Conservation (phyloP, 2,888 invertebrate genomes). For the Timema cristinae region DNA sequence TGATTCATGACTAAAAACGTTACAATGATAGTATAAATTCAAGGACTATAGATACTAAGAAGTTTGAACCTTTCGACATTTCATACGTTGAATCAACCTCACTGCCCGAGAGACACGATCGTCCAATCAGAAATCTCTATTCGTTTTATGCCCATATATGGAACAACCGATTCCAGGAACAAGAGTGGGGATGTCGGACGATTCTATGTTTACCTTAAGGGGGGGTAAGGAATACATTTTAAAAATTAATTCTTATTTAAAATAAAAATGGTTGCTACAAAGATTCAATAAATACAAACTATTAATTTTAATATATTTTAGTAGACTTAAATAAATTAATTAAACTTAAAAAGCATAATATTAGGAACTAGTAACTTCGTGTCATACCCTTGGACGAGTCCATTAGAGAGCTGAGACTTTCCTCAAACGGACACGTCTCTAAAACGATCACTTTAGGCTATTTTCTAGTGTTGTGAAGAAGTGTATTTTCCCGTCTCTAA, state of each 20-base stretch:
- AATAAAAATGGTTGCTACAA: neutral
- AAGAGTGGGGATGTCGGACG: slow-evolving; percentile 51
- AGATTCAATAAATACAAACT: neutral
- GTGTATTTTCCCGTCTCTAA: slow-evolving; percentile 14
- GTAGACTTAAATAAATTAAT: neutral
- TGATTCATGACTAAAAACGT: no score
- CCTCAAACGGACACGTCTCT: slow-evolving; percentile 30
- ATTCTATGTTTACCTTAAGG: slow-evolving; percentile 38
- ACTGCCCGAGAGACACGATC: no score
- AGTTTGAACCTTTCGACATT: no score
- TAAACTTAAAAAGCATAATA: neutral
- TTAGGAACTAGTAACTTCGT: neutral
- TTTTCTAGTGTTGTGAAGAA: slow-evolving; percentile 29
- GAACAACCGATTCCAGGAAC: slow-evolving; percentile 61
- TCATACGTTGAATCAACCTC: no score
- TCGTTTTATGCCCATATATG: slow-evolving; percentile 80
- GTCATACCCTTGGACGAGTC: slow-evolving; percentile 31
- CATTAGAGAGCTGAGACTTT: slow-evolving; percentile 29
- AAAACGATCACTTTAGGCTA: slow-evolving; percentile 31
- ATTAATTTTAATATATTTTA: slow-evolving; percentile 11
- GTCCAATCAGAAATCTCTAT: slow-evolving; percentile 61
- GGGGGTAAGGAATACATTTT: neutral
- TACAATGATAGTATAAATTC: no score
- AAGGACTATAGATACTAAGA: no score
- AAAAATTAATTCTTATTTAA: neutral